Evolutionary conservation across 2,797 vertebrate genomes (phyloP).

Genomic region (Chaenodraco wilsoni): DNA sequence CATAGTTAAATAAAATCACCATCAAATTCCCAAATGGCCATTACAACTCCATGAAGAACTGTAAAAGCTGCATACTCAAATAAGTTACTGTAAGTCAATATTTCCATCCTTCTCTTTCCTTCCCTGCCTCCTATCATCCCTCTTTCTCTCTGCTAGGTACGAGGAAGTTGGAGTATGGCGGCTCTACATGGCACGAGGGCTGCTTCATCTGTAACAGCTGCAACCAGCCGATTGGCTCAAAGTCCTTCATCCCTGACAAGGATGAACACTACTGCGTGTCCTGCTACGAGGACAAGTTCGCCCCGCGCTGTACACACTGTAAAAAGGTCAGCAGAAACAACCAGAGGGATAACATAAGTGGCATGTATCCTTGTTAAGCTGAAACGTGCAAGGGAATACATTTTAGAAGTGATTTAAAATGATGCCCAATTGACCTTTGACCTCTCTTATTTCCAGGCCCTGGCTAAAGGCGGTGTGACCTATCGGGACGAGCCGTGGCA

Average conservation of each 20-base stretch:
- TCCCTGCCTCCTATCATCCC: constrained; percentile 9
- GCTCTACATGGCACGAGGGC: constrained; percentile 96
- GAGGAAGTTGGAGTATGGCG: constrained; percentile 95
- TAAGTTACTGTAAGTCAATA: not conserved
- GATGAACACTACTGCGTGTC: constrained; percentile 97
- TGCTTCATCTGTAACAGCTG: constrained; percentile 98
- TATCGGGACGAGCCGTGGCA: constrained; percentile 99
- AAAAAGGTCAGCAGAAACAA: constrained; percentile 87
- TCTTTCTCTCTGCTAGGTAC: constrained; percentile 83
- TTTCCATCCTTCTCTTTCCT: constrained; percentile 28
- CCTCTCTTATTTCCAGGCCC: constrained; percentile 79
- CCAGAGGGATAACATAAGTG: not conserved
- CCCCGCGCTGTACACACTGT: constrained; percentile 97
- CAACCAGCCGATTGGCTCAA: constrained; percentile 95
- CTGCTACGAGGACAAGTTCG: constrained; percentile 98
- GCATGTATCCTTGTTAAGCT: not conserved
- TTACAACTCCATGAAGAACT: constrained; percentile 18
- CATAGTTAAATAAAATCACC: constrained; percentile 42
- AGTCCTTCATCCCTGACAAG: constrained; percentile 97
- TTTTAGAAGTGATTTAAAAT: not conserved
- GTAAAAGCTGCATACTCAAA: constrained; percentile 24
- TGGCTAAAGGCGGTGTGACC: constrained; percentile 98
- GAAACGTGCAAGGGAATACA: not conserved
- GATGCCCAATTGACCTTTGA: constrained; percentile 13
- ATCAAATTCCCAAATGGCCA: constrained; percentile 12